Conservation (phyloP, 2,797 vertebrate species). For the Tarsius wallacei region DNA sequence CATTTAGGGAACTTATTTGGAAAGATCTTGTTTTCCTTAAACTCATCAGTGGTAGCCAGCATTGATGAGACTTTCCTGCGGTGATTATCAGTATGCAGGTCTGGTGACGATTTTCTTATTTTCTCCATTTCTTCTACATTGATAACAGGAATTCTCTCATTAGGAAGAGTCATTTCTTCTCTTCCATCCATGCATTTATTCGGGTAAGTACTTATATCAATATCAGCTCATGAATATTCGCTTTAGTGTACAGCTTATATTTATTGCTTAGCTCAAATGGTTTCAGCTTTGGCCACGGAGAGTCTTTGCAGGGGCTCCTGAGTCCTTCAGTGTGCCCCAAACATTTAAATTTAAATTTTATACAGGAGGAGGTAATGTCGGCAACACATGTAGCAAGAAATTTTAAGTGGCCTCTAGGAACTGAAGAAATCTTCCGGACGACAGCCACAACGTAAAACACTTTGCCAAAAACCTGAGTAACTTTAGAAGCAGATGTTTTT, state of each 20-base stretch:
- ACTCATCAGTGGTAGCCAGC: neutral
- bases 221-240: neutral
- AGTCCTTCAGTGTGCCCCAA: neutral
- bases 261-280: neutral
- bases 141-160: neutral
- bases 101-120: neutral
- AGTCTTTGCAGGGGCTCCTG: neutral
- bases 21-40: slow-evolving; percentile 22
- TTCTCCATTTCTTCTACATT: neutral
- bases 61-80: neutral
- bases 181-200: neutral
- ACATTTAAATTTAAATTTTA: too few species aligned
- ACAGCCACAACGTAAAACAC: too few species aligned
- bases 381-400: too few species aligned
- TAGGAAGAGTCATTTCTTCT: neutral
- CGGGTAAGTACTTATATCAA: neutral
- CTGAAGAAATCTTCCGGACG: too few species aligned
- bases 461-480: too few species aligned
- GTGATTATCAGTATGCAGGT: neutral
- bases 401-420: too few species aligned
- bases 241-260: neutral
- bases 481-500: too few species aligned
- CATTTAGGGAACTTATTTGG: neutral
- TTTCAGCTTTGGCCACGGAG: neutral
- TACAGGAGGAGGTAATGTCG: too few species aligned